A percentile compares a stretch with the other conserved stretches of the same genome.
Conservation (phyloP, 2,888 invertebrate genomes). For the Temnothorax rugatulus region DNA sequence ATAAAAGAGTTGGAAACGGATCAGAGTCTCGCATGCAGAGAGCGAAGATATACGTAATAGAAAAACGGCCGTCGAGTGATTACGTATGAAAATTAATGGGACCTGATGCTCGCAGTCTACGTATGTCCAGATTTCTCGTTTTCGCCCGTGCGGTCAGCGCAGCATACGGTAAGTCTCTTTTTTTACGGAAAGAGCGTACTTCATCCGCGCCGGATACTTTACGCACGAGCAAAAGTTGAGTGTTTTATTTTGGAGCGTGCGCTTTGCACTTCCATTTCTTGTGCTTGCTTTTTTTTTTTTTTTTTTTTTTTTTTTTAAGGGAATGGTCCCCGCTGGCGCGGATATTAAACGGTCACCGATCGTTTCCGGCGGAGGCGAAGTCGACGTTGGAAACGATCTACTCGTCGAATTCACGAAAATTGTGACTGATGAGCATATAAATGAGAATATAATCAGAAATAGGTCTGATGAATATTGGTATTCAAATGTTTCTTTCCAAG, state of each 20-base stretch:
- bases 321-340: background rate
- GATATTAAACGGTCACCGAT: conserved; percentile 18
- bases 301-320: background rate
- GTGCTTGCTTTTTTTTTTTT: background rate
- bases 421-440: conserved; percentile 48
- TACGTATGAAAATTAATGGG: conserved; percentile 65
- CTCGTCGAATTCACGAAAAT: conserved; percentile 54
- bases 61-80: conserved; percentile 62
- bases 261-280: conserved; percentile 31
- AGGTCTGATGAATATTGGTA: conserved; percentile 82
- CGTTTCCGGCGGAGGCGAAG: conserved; percentile 50
- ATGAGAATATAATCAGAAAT: conserved; percentile 60
- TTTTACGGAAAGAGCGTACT: conserved; percentile 19
- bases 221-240: conserved; percentile 4
- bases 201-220: conserved; percentile 42
- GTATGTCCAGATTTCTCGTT: conserved; percentile 41
- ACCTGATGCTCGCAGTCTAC: conserved; percentile 61
- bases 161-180: conserved; percentile 13
- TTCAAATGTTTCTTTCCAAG: conserved; percentile 84
- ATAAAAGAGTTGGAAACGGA: conserved; percentile 65
- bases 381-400: conserved; percentile 52
- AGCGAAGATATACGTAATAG: conserved; percentile 69
- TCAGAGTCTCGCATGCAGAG: conserved; percentile 71
- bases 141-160: conserved; percentile 25
- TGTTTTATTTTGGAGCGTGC: conserved; percentile 3